These are phyloP conservation scores for Hartigia nigra DNA, from an alignment of 2,888 invertebrate species.

Conservation along the genomic window DNA sequence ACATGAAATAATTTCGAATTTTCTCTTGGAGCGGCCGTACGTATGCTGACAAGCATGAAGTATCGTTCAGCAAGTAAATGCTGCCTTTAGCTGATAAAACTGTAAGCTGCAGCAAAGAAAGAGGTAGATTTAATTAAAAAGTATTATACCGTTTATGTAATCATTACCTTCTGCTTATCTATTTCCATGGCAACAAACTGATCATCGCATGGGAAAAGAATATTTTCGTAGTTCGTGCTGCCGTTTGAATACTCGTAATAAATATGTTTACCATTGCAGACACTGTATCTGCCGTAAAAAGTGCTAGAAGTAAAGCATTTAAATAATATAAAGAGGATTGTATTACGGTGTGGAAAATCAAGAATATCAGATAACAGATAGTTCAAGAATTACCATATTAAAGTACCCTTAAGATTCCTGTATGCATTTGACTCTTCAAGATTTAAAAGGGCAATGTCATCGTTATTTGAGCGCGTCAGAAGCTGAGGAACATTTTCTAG, in stretches of 20 bases:
- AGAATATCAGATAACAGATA: background rate
- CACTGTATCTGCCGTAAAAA: background rate
- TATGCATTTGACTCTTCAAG: background rate
- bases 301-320: background rate
- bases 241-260: background rate
- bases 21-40: background rate
- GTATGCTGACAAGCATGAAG: background rate
- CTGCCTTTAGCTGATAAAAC: background rate
- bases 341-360: background rate
- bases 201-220: background rate
- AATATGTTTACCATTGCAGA: background rate
- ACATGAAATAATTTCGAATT: background rate
- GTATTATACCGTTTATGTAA: background rate
- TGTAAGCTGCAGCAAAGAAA: background rate
- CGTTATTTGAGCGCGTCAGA: background rate
- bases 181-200: constrained; percentile 34
- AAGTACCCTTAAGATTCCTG: background rate
- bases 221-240: background rate
- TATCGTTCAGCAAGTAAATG: background rate
- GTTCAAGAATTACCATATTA: background rate
- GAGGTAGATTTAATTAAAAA: background rate
- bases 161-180: constrained; percentile 34
- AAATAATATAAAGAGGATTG: background rate
- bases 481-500: background rate
- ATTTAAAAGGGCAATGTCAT: background rate